Evolutionary conservation across 2,797 vertebrate genomes (phyloP), one percentile per base, ranked within the genome.

Genomic region (Gobionotothen gibberifrons): DNA sequence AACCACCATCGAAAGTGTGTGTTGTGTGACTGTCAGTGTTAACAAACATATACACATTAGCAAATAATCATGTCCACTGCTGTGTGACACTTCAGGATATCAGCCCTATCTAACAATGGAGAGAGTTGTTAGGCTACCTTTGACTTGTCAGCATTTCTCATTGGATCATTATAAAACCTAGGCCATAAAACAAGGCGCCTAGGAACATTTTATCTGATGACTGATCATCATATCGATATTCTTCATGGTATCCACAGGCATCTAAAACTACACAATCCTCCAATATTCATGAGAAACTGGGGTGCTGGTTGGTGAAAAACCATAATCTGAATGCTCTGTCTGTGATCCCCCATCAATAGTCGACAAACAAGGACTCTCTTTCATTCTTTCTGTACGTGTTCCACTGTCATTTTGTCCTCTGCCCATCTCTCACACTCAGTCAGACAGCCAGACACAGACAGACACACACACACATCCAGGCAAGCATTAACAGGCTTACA

Each of bases 31-130:
- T 53, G 43, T 69, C 32, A 48, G 32, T 48, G 62, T 68, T 57
- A 40, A 29, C 15, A 13, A 67, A 48, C 53, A 49, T 39, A 42
- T 4, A 44, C 47, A 56, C 3, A 26, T 26, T 26, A 26, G 22
- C 22, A 26, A 26, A 26, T 65, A 76, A 63, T 46, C 39, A 72
- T 76, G 72, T 79, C 53, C 13, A 78, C 32, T 63, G 84, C 46
- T 63, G 63, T 76, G 76, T 65, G 68, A 77, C 85, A 84, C 72
- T 83, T 78, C 84, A 90, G 81, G 79, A 74, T 79, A 82, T 74
- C 74, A 68, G 72, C 78, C 77, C 69, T 70, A 69, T 74, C 59
- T 42, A 81, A 86, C 61, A 63, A 80, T 13, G 1, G 44, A 66
- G 49, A 79, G 74, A 76, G 69, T 72, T 81, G 74, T 62, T 69